Percentiles rank a stretch among this genome's conserved stretches.
These are phyloP conservation scores for Amphimedon queenslandica DNA, from an alignment of 37 sponge, comb jelly and placozoan genomes.

Conservation along the genomic window DNA sequence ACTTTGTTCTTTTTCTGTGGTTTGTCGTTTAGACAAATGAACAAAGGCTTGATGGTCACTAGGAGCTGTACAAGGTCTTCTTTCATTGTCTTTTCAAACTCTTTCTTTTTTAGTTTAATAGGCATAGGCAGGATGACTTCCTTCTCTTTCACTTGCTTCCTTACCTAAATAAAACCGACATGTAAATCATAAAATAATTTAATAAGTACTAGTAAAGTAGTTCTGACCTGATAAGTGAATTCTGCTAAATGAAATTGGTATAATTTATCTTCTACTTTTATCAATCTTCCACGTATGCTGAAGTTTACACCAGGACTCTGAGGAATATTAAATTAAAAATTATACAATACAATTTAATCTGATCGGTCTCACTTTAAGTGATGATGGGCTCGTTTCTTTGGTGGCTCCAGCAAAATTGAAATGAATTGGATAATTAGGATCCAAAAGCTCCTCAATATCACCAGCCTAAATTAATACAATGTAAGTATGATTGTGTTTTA, in stretches of 20 bases:
- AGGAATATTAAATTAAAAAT: not conserved
- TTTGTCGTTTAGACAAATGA: constrained; percentile 54
- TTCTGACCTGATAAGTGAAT: constrained; percentile 47
- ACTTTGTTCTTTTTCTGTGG: too few species aligned
- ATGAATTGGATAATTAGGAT: constrained; percentile 54
- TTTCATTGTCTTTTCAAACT: constrained; percentile 18
- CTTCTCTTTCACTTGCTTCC: constrained; percentile 12
- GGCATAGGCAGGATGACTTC: constrained; percentile 6
- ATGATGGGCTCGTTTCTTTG: constrained; percentile 13
- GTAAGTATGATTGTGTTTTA: not conserved
- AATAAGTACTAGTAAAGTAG: not conserved
- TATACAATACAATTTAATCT: not conserved
- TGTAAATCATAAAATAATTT: not conserved
- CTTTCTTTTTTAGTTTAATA: constrained; percentile 1
- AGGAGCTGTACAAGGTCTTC: constrained; percentile 19
- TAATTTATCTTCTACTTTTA: not conserved
- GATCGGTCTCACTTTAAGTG: constrained; percentile 39
- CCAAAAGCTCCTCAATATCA: constrained; percentile 68
- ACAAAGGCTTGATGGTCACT: constrained; percentile 57
- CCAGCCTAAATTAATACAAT: constrained; percentile 28
- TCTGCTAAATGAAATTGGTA: constrained; percentile 32
- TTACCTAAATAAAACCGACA: constrained; percentile 8
- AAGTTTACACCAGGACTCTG: constrained; percentile 54
- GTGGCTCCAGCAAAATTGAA: constrained; percentile 49
- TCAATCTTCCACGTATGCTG: constrained; percentile 63